Percentiles rank a stretch among this genome's conserved stretches.
Conservation (phyloP, 2,113 vertebrate species). For the Cryptoleucopteryx plumbea region DNA sequence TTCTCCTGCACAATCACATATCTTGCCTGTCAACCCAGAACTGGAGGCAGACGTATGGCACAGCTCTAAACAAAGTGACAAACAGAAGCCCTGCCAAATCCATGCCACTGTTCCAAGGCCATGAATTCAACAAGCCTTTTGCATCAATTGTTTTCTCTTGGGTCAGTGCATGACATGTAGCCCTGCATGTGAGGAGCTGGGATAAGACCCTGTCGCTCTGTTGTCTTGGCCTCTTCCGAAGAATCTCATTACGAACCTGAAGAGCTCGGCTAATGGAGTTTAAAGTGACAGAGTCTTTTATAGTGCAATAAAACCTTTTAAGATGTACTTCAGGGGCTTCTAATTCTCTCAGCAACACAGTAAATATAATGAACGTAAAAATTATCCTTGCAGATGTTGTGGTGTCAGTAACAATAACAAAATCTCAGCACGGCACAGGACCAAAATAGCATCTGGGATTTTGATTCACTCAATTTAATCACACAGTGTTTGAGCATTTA, state of each 20-base stretch:
- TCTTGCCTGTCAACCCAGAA: background rate
- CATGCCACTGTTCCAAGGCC: background rate
- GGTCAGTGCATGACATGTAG: background rate
- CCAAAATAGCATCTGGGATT: constrained; percentile 70
- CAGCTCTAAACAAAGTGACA: background rate
- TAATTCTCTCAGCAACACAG: constrained; percentile 66
- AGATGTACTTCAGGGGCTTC: constrained; percentile 72
- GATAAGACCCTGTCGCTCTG: background rate
- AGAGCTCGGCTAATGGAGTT: constrained; percentile 59
- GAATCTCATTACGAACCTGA: constrained; percentile 58
- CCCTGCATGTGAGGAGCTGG: background rate
- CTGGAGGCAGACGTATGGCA: background rate
- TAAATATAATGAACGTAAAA: constrained; percentile 75
- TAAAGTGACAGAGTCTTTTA: constrained; percentile 71
- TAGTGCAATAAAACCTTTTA: constrained; percentile 69
- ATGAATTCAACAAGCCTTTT: background rate
- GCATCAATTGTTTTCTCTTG: background rate
- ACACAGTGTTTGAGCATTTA: constrained; percentile 54
- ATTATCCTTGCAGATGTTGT: constrained; percentile 74
- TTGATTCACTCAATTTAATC: constrained; percentile 69
- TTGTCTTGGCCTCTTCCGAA: background rate
- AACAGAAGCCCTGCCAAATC: background rate
- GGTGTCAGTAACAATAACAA: constrained; percentile 72
- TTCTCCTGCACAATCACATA: background rate
- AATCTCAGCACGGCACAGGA: constrained; percentile 48